Conservation (phyloP, 2,113 vertebrate species). For the Centropus unirufus region DNA sequence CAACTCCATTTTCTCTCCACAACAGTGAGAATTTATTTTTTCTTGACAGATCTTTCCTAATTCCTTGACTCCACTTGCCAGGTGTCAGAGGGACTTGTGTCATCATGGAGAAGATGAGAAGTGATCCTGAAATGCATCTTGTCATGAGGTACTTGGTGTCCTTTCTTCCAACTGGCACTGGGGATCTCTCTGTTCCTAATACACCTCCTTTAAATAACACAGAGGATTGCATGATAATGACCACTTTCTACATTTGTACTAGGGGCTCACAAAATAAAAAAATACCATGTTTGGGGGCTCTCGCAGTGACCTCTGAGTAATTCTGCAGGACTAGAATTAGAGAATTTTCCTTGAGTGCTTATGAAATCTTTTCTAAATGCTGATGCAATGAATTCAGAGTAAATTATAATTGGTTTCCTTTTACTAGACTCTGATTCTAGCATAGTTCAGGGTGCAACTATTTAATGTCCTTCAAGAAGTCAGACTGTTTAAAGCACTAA, state of each 20-base stretch:
- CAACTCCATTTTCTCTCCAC: neutral
- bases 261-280: neutral
- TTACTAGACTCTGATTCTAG: neutral
- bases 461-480: neutral
- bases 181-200: neutral
- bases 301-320: neutral
- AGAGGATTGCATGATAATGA: fast-evolving
- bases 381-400: neutral
- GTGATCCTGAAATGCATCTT: neutral
- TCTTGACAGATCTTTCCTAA: neutral
- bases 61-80: neutral
- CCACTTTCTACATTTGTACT: neutral
- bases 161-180: neutral
- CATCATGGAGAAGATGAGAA: neutral
- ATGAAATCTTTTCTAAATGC: neutral
- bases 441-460: neutral
- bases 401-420: neutral
- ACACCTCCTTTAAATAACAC: neutral
- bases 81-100: neutral
- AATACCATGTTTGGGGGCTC: neutral
- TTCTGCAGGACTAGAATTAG: neutral
- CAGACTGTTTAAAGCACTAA: neutral
- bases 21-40: neutral
- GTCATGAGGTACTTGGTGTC: neutral
- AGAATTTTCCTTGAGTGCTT: neutral